Percentiles rank a stretch among this genome's conserved stretches.
Conservation (phyloP, 2,888 invertebrate genomes). For the Meiosimyza decipiens region DNA sequence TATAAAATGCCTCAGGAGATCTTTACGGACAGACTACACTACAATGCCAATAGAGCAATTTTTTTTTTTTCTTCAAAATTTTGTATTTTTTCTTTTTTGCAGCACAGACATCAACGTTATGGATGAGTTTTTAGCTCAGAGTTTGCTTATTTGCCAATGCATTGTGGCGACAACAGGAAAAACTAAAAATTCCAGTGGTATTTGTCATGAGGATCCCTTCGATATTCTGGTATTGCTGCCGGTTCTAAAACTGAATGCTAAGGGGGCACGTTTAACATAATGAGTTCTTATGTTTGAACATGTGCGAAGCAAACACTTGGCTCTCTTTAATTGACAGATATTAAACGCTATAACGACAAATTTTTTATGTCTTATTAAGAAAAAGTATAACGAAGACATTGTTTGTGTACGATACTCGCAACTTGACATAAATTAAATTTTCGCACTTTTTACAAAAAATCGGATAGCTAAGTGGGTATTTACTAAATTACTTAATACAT, state of each 20-base stretch:
- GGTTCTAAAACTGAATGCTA: too few species aligned
- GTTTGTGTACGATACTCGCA: too few species aligned
- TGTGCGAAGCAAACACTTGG: conserved; percentile 17
- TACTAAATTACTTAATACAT: too few species aligned
- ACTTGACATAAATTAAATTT: too few species aligned
- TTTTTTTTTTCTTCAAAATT: neutral
- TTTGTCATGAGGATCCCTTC: conserved; percentile 43
- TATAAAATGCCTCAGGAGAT: conserved; percentile 3
- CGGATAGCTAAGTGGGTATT: too few species aligned
- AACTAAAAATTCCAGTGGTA: conserved; percentile 44
- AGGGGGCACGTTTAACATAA: neutral
- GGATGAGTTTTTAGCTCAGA: neutral
- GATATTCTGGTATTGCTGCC: neutral
- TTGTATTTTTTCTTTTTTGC: neutral
- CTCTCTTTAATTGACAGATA: conserved; percentile 7
- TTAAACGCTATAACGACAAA: too few species aligned
- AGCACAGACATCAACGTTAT: too few species aligned
- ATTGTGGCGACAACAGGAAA: conserved; percentile 46
- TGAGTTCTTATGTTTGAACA: conserved; percentile 3
- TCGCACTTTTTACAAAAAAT: too few species aligned
- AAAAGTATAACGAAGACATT: too few species aligned
- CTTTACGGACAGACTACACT: neutral
- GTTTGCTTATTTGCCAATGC: conserved; percentile 17
- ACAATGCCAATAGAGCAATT: neutral
- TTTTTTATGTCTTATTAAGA: too few species aligned